Percentiles rank a stretch among this genome's conserved stretches.
Evolutionary conservation across 2,888 invertebrate species (phyloP).

Genomic region (Sminthurinus aureus): DNA sequence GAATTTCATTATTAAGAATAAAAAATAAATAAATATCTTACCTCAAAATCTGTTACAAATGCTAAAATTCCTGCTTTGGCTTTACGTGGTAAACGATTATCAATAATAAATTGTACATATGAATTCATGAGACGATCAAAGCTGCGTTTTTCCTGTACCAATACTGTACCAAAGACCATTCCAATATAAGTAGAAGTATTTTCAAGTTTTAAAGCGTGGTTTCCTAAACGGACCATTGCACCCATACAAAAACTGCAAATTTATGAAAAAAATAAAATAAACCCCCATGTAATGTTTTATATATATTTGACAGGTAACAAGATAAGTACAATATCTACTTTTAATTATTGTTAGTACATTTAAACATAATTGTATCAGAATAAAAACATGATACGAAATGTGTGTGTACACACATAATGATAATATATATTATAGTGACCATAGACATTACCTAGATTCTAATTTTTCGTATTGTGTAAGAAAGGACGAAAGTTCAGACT

Average conservation of each 20-base stretch:
- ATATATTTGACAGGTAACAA: too few relatives aligned
- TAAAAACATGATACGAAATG: too few relatives aligned
- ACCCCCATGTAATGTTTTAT: too few relatives aligned
- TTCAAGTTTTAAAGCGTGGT: constrained; percentile 90
- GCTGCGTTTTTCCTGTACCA: constrained; percentile 86
- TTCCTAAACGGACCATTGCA: constrained; percentile 87
- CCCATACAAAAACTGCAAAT: constrained; percentile 83
- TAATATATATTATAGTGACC: too few relatives aligned
- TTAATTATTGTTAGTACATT: too few relatives aligned
- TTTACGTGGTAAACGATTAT: constrained; percentile 75
- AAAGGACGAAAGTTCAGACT: constrained; percentile 82
- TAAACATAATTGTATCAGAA: too few relatives aligned
- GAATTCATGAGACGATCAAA: constrained; percentile 91
- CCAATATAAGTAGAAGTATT: constrained; percentile 86
- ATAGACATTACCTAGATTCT: constrained; percentile 80
- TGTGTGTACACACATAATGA: too few relatives aligned
- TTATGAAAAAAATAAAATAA: not conserved
- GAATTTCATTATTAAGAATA: not conserved
- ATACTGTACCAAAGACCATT: constrained; percentile 84
- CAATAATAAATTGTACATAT: constrained; percentile 81
- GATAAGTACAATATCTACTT: too few relatives aligned
- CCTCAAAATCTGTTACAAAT: constrained; percentile 89
- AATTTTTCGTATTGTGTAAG: constrained; percentile 85
- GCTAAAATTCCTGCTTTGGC: constrained; percentile 88
- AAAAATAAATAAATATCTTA: constrained; percentile 55